These are phyloP conservation scores for Hippasteria phrygiana DNA, from an alignment of 53 echinoderm and acorn worm species.

Conservation along the genomic window DNA sequence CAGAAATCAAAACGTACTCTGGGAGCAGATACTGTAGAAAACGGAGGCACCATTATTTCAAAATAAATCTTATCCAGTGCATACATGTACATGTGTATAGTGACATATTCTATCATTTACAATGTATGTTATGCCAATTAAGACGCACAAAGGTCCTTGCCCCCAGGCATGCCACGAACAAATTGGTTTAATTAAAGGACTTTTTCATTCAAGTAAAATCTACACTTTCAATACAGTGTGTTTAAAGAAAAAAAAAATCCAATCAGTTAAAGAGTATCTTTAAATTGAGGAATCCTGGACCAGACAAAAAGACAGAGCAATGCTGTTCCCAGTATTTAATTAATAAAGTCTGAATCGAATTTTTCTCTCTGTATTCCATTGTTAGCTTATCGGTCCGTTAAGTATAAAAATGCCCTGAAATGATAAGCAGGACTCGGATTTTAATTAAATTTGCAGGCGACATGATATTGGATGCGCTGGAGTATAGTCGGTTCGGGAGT, in stretches of 20 bases:
- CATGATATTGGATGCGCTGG: background rate
- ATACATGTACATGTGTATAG: too few species aligned
- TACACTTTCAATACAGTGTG: too few species aligned
- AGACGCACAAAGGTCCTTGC: too few species aligned
- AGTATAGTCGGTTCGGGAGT: background rate
- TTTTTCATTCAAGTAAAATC: too few species aligned
- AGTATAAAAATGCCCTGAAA: constrained; percentile 6
- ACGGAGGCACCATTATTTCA: too few species aligned
- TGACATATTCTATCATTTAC: too few species aligned
- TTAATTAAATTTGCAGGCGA: constrained; percentile 18
- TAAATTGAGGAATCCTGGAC: background rate
- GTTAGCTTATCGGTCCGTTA: constrained; percentile 24
- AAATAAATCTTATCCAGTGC: too few species aligned
- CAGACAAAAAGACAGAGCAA: background rate
- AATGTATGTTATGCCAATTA: too few species aligned
- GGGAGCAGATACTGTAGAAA: too few species aligned
- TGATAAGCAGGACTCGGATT: constrained; percentile 1
- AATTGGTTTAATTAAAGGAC: too few species aligned
- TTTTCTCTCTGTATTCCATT: background rate
- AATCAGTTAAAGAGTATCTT: background rate
- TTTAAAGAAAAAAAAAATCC: background rate
- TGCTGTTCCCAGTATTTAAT: constrained; percentile 1
- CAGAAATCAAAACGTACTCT: too few species aligned
- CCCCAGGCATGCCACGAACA: too few species aligned
- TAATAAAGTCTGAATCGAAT: background rate